phyloP scores from a whole-genome alignment of 2,888 invertebrate species.

The Zygogramma bicolorata region DNA sequence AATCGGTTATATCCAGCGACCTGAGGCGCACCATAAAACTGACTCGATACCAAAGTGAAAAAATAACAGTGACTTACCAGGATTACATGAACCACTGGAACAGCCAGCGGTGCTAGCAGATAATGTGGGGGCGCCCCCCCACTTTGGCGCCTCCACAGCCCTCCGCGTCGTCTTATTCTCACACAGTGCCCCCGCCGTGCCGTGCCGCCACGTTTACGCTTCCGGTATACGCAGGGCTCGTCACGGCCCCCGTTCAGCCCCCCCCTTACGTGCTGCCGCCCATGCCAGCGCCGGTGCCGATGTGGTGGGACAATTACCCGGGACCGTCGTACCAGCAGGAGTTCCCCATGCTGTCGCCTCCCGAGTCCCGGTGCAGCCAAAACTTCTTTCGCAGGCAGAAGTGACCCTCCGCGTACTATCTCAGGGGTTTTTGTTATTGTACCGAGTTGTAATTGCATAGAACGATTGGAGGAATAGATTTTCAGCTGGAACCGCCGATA shows the following conservation, averaged over 20 bases:
- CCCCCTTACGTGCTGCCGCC: conserved; percentile 55
- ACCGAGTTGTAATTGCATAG: conserved; percentile 47
- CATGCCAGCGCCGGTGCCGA: conserved; percentile 53
- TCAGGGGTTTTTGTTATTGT: conserved; percentile 53
- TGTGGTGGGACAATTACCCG: conserved; percentile 62
- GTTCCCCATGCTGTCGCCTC: conserved; percentile 55
- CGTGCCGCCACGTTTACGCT: conserved; percentile 55
- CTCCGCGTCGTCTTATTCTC: conserved; percentile 29
- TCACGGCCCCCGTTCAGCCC: conserved; percentile 46
- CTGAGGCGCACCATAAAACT: conserved; percentile 90
- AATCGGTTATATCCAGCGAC: conserved; percentile 89
- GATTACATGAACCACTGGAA: conserved; percentile 81
- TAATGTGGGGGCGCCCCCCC: conserved; percentile 69
- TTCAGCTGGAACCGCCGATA: too few species aligned
- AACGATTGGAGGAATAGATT: too few species aligned
- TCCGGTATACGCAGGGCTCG: too few species aligned
- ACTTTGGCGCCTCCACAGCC: conserved; percentile 60
- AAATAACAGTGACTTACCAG: conserved; percentile 89
- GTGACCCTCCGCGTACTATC: conserved; percentile 57
- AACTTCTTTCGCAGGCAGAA: conserved; percentile 63
- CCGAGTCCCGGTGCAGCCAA: conserved; percentile 52
- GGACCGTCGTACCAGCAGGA: conserved; percentile 61
- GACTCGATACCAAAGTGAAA: conserved; percentile 97
- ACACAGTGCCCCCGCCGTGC: conserved; percentile 43
- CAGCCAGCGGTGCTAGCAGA: conserved; percentile 80